These are phyloP conservation scores for Geotrypetes seraphini DNA, from an alignment of 2,797 vertebrate species.

Conservation along the genomic window DNA sequence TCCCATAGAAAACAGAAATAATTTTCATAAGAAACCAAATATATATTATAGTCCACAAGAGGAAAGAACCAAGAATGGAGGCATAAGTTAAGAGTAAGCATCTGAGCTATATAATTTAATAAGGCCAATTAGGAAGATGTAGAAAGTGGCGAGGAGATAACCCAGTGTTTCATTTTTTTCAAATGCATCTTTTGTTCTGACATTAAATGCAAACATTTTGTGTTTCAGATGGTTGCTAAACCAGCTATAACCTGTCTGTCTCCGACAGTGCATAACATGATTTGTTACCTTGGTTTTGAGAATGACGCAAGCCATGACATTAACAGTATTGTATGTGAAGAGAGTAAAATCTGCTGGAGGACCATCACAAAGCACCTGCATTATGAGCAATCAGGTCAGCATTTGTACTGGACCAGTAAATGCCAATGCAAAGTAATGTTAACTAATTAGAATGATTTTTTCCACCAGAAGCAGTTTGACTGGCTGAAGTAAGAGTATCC, in stretches of 20 bases:
- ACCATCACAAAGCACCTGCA: conserved; percentile 27
- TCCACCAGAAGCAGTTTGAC: neutral
- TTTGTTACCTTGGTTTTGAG: conserved; percentile 55
- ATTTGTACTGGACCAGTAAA: neutral
- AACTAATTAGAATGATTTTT: neutral
- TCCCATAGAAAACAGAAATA: too few relatives aligned
- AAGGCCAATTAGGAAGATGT: too few relatives aligned
- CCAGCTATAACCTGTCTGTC: conserved; percentile 49
- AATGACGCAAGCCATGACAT: conserved; percentile 18
- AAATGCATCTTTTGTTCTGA: neutral
- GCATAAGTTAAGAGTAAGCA: too few relatives aligned
- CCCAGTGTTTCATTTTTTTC: neutral
- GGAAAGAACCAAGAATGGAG: too few relatives aligned
- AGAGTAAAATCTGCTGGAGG: conserved; percentile 39
- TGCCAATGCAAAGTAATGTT: neutral
- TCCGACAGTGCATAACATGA: conserved; percentile 36
- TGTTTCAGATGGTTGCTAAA: conserved; percentile 28
- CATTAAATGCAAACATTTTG: neutral
- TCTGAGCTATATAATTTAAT: too few relatives aligned
- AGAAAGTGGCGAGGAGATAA: too few relatives aligned
- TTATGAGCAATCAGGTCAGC: conserved; percentile 42
- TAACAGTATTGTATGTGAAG: conserved; percentile 24
- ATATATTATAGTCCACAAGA: too few relatives aligned
- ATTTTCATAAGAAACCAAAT: too few relatives aligned
- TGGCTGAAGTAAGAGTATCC: neutral